These are phyloP conservation scores for Phyto melanocephala DNA, from an alignment of 2,888 invertebrate genomes.

Conservation along the genomic window DNA sequence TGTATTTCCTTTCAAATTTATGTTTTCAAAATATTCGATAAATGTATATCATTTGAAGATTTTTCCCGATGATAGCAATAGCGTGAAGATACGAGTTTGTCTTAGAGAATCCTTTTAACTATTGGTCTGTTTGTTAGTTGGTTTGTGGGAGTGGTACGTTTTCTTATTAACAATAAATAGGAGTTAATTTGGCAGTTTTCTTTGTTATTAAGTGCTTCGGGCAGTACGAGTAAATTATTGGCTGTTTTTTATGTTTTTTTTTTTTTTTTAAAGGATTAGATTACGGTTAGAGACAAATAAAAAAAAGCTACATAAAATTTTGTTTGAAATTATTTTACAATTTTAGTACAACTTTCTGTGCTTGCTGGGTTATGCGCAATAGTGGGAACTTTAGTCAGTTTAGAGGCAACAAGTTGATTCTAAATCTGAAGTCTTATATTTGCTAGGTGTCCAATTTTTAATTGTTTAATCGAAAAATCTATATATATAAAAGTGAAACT, in stretches of 20 bases:
- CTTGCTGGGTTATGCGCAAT: too few relatives aligned
- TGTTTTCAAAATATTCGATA: slow-evolving; percentile 53
- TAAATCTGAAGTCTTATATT: too few relatives aligned
- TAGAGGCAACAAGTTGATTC: too few relatives aligned
- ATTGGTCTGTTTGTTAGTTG: neutral
- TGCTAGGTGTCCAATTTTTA: too few relatives aligned
- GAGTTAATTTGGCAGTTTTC: slow-evolving; percentile 61
- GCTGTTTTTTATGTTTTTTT: neutral
- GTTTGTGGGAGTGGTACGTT: slow-evolving; percentile 21
- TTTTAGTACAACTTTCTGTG: too few relatives aligned
- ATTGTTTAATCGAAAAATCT: too few relatives aligned
- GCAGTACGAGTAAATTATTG: slow-evolving; percentile 30
- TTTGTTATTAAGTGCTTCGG: slow-evolving; percentile 36
- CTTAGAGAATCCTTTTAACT: slow-evolving; percentile 6
- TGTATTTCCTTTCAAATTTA: slow-evolving; percentile 52
- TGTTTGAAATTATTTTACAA: neutral
- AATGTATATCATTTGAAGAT: slow-evolving; percentile 59
- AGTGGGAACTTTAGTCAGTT: too few relatives aligned
- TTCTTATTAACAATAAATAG: slow-evolving; percentile 65
- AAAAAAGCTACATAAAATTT: neutral
- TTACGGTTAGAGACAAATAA: neutral
- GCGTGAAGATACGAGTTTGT: slow-evolving; percentile 34
- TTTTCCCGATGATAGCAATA: slow-evolving; percentile 39
- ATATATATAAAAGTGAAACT: too few relatives aligned
- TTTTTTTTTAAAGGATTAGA: neutral